phyloP scores from a whole-genome alignment of 2,113 vertebrate genomes.

The Regulus satrapa region DNA sequence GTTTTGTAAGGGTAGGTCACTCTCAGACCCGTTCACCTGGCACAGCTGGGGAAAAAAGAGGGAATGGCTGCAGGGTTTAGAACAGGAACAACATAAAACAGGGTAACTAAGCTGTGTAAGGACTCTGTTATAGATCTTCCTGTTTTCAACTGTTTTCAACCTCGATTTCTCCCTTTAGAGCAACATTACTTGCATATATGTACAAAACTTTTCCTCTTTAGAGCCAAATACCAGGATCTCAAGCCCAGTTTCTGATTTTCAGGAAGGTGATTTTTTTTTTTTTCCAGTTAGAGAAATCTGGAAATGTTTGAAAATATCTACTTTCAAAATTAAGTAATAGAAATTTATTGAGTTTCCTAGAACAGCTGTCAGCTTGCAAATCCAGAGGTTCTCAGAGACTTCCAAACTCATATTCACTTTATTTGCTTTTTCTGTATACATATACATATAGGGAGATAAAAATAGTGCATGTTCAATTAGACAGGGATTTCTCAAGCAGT shows the following conservation, averaged over 20 bases:
- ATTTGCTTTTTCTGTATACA: background rate
- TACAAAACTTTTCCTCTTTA: background rate
- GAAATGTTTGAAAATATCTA: background rate
- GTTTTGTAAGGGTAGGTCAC: background rate
- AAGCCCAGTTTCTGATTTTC: background rate
- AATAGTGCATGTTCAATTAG: background rate
- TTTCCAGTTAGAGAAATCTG: background rate
- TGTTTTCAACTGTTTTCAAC: too few species aligned
- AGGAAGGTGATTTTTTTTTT: background rate
- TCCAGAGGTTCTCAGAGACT: background rate
- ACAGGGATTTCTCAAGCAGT: background rate
- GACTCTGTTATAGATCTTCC: too few species aligned
- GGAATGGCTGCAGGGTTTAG: background rate
- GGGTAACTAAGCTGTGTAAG: too few species aligned
- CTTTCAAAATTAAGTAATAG: background rate
- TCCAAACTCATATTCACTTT: background rate
- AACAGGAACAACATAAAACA: too few species aligned
- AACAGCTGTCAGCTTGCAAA: background rate
- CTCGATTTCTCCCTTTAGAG: background rate
- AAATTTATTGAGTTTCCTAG: background rate
- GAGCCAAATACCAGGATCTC: background rate
- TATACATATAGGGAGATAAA: background rate
- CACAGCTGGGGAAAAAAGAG: background rate
- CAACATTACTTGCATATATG: background rate
- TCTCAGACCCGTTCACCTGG: background rate